These are phyloP conservation scores for Chionoecetes opilio DNA, from an alignment of 1,140 invertebrate species.

Conservation along the genomic window DNA sequence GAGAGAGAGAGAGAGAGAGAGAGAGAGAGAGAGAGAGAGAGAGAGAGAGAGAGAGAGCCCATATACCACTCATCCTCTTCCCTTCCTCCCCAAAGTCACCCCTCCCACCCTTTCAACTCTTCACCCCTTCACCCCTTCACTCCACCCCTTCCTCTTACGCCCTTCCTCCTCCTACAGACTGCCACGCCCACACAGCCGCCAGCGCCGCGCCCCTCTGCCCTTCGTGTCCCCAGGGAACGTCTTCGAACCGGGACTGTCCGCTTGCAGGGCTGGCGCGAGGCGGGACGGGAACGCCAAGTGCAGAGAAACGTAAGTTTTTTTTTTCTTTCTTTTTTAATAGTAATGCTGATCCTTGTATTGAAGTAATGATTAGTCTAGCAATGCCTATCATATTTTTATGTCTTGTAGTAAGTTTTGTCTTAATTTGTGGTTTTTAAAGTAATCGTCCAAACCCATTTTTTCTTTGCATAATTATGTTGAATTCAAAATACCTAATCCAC, in stretches of 20 bases:
- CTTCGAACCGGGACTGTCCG: constrained; percentile 72
- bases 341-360: too few species aligned
- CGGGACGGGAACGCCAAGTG: constrained; percentile 78
- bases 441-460: too few species aligned
- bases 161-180: background rate
- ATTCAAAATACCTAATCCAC: too few species aligned
- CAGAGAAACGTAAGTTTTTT: constrained; percentile 72
- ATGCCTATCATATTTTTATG: too few species aligned
- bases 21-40: constrained; percentile 19
- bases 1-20: constrained; percentile 12
- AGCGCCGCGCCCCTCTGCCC: constrained; percentile 70
- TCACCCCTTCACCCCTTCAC: background rate
- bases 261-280: constrained; percentile 72
- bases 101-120: background rate
- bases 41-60: constrained; percentile 48
- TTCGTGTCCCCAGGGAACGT: constrained; percentile 78
- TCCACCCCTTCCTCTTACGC: background rate
- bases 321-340: too few species aligned
- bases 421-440: too few species aligned
- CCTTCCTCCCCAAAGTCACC: too few species aligned
- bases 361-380: too few species aligned
- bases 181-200: background rate
- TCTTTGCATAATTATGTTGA: too few species aligned
- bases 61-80: too few species aligned
- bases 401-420: too few species aligned